phyloP scores from a whole-genome alignment of 2,113 vertebrate genomes.

The Silurus asotus region DNA sequence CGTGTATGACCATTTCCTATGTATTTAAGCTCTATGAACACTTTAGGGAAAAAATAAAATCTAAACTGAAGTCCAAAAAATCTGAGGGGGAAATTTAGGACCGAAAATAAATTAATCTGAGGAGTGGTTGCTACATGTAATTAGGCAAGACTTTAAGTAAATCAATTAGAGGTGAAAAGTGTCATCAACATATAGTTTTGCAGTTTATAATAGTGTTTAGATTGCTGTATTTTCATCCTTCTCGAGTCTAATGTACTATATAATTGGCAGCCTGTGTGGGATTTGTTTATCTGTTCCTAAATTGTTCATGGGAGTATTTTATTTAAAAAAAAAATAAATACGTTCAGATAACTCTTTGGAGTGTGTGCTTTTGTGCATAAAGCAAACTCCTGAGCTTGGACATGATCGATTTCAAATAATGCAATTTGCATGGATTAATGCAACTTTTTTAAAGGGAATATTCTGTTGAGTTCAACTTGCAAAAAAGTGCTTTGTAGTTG shows the following conservation, averaged over 20 bases:
- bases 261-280: conserved; percentile 29
- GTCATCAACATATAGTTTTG: conserved; percentile 39
- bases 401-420: background rate
- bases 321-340: background rate
- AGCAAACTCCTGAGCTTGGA: background rate
- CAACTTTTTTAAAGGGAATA: background rate
- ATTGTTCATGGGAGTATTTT: background rate
- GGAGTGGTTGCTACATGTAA: conserved; percentile 21
- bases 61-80: background rate
- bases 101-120: background rate
- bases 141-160: conserved; percentile 34
- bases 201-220: conserved; percentile 30
- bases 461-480: background rate
- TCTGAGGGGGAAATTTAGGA: background rate
- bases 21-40: conserved; percentile 4
- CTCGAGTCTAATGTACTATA: conserved; percentile 36
- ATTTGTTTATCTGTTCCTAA: background rate
- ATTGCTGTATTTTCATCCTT: conserved; percentile 24
- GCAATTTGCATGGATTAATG: background rate
- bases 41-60: background rate
- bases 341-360: background rate
- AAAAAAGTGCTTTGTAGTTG: background rate
- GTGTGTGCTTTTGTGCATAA: background rate
- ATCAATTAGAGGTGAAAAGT: conserved; percentile 33
- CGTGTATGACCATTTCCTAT: conserved; percentile 11